Evolutionary conservation across 2,888 invertebrate genomes (phyloP).

Genomic region (Bimastos eiseni): DNA sequence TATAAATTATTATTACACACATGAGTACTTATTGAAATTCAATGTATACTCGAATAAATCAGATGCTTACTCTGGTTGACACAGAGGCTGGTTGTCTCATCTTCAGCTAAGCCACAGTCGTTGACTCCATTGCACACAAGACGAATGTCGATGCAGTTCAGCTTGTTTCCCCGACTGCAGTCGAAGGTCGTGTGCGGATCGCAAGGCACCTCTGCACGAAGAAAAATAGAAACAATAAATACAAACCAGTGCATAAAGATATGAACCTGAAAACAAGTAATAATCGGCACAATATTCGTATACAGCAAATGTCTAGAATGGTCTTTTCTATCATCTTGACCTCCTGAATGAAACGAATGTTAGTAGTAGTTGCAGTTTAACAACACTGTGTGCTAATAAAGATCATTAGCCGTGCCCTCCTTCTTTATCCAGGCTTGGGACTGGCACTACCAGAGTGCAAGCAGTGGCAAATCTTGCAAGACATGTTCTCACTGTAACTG

Average conservation of each 20-base stretch:
- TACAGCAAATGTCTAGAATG: neutral
- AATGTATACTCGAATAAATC: neutral
- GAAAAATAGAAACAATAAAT: no score
- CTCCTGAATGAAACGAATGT: neutral
- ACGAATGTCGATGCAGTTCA: conserved; percentile 23
- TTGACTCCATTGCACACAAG: conserved; percentile 30
- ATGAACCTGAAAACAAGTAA: neutral
- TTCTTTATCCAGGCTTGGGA: no score
- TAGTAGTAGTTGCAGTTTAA: no score
- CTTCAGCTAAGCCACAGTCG: conserved; percentile 28
- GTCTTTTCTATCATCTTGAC: neutral
- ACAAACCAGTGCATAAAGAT: no score
- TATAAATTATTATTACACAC: no score
- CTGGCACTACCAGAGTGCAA: no score
- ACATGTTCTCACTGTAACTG: neutral
- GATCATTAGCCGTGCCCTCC: no score
- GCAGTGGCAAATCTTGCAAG: no score
- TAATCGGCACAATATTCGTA: neutral
- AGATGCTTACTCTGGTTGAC: conserved; percentile 18
- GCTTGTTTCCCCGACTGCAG: conserved; percentile 27
- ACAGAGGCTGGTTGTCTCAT: conserved; percentile 34
- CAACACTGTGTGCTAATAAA: no score
- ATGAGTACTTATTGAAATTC: neutral
- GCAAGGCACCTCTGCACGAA: neutral
- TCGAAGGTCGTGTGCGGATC: conserved; percentile 32